phyloP scores from a whole-genome alignment of 2,888 invertebrate species.

The Nemotelus nigrinus region DNA sequence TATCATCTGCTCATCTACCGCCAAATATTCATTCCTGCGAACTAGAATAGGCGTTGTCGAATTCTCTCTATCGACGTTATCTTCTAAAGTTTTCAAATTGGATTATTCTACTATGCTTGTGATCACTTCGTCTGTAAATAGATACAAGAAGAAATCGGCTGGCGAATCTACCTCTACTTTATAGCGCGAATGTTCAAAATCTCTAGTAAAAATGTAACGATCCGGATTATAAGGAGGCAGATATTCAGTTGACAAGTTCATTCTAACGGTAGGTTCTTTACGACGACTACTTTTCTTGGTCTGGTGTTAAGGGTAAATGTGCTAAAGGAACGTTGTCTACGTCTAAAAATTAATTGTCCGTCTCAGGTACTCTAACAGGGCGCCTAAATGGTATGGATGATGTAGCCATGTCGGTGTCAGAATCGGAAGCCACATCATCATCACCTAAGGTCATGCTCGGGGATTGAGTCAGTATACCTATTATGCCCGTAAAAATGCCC shows the following conservation, averaged over 20 bases:
- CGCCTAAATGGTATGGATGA: background rate
- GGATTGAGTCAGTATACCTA: background rate
- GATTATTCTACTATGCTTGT: slow-evolving; percentile 7
- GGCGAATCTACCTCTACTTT: slow-evolving; percentile 1
- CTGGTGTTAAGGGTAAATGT: slow-evolving; percentile 14
- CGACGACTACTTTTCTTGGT: background rate
- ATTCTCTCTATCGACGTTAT: slow-evolving; percentile 29
- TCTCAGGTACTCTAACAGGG: background rate
- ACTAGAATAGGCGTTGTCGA: slow-evolving; percentile 23
- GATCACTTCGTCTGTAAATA: slow-evolving; percentile 25
- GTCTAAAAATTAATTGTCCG: background rate
- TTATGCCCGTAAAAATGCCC: background rate
- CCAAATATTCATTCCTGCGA: slow-evolving; percentile 53
- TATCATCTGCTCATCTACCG: slow-evolving; percentile 59
- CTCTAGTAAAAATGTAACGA: background rate
- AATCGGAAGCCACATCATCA: slow-evolving; percentile 13
- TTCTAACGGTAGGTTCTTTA: slow-evolving; percentile 11
- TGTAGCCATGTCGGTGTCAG: background rate
- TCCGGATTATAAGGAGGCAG: background rate
- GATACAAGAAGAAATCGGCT: slow-evolving; percentile 31
- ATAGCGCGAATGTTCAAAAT: background rate
- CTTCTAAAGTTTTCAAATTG: slow-evolving; percentile 16
- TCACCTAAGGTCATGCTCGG: background rate
- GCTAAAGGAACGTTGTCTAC: background rate
- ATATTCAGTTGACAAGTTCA: background rate